Base-by-base conservation (phyloP, 2,113 vertebrate genomes). In the Nibea albiflora region DNA sequence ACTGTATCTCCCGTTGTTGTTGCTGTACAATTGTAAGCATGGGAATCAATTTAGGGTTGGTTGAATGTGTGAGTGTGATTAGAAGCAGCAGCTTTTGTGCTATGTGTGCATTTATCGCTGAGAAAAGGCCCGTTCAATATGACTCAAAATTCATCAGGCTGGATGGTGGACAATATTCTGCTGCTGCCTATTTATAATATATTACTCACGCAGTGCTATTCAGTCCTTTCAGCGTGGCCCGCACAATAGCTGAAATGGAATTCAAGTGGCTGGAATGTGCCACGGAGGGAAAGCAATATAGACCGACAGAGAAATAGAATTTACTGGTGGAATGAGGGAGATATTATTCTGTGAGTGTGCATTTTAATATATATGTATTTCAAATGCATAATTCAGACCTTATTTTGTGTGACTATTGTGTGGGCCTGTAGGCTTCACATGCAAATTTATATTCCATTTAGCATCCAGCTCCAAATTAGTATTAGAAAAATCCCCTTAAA, bases 131-230 rank as follows among this genome's bases (percentile, higher is more conserved):
- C 2, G 24, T 63, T 88, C 80, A 77, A 79, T 79, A 74, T 52
- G 77, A 87, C 68, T 88, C 64, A 81, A 66, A 83, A 85, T 76
- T 67, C 73, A 82, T 87, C 80, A 70, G 24, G 50, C 58, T 79
- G 66, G 49, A 74, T 77, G 64, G 73, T 78, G 73, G 61, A 82
- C 83, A 75, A 78, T 76, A 88, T 76, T 85, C 69, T 44, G 50
- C 71, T 75, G 64, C 82, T 75, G 64, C 82, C 79, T 84, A 65
- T 88, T 90, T 83, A 88, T 80, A 84, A 87, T 68, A 82, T 78
- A 81, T 89, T 69, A 88, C 80, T 89, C 70, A 77, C 81, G 50
- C 82, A 31, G 85, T 26, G 31, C 53, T 39, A 73, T 73, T 71
- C 69, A 39, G 63, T 57, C 53, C 70, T 83, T 65, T 70, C 60